Evolutionary conservation across 1,140 invertebrate species (phyloP), one percentile per base, ranked within the genome.

Genomic region (Platorchestia sp.): DNA sequence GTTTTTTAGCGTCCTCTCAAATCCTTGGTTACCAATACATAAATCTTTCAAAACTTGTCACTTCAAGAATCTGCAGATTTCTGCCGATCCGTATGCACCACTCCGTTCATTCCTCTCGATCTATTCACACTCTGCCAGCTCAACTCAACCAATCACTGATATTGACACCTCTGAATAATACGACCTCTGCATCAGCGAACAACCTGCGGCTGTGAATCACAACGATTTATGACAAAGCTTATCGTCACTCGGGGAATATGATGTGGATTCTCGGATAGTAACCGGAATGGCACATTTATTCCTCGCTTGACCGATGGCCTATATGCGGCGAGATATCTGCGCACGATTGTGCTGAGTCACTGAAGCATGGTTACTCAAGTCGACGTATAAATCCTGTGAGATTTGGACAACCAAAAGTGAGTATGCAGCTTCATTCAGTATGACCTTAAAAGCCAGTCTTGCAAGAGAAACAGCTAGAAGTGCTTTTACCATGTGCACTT

Each of bases 201-300:
- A 75, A 75, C 59, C 27, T 3, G 59, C 7, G 59, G 27, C 59
- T 75, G 14, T 14, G 59, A 75, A 75, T 75, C 59, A 75, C 14
- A 75, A 75, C 59, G 27, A 75, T 75, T 75, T 75, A 75, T 27
- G 59, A 75, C 27, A 22, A 75, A 75, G 59, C 59, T 75, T 75
- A 75, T 75, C 59, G 59, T 75, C 59, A 75, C 59, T 75, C 59
- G 59, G 59, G 59, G 59, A 75, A 75, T 75, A 75, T 75, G 59
- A 75, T 75, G 59, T 75, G 59, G 59, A 22, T 75, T 75, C 59
- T 75, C 59, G 59, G 59, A 75, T 75, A 75, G 14, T 75, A 27
- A 27, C 59, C 59, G 59, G 59, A 36, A 75, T 75, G 59, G 59
- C 59, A 75, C 59, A 75, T 36, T 19, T 75, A 75, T 75, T 75